Evolutionary conservation across 2,888 invertebrate genomes (phyloP).

Genomic region (Eucera pruinosa): DNA sequence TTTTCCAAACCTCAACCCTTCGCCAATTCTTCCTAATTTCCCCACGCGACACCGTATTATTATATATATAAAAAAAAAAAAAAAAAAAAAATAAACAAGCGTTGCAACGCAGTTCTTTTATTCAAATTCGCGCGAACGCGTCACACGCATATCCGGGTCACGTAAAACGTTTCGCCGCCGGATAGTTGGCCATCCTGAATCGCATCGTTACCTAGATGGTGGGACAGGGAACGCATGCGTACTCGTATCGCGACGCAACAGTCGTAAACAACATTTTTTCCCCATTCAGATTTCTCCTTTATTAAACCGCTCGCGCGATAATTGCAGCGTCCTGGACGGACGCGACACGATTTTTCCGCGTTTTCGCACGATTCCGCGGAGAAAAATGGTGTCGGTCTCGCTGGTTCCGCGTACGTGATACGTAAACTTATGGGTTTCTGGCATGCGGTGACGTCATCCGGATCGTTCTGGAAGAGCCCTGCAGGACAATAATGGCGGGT

Average conservation of each 20-base stretch:
- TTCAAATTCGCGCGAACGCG: constrained; percentile 27
- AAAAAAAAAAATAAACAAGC: neutral
- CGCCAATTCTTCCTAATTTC: no score
- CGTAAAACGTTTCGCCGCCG: neutral
- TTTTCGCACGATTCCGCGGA: constrained; percentile 57
- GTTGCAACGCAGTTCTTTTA: neutral
- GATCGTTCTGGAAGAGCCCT: constrained; percentile 80
- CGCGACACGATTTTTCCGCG: constrained; percentile 54
- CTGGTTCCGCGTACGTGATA: constrained; percentile 52
- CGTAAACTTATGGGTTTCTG: constrained; percentile 60
- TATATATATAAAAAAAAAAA: neutral
- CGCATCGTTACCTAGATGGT: constrained; percentile 39
- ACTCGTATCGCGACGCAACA: constrained; percentile 68
- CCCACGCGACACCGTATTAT: neutral
- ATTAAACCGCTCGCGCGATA: constrained; percentile 66
- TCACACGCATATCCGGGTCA: neutral
- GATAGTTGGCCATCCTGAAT: constrained; percentile 36
- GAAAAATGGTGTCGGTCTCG: constrained; percentile 54
- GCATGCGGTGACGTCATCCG: constrained; percentile 81
- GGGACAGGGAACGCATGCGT: constrained; percentile 71
- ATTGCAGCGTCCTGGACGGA: constrained; percentile 58
- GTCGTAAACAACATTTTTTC: constrained; percentile 79
- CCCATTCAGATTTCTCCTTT: constrained; percentile 60
- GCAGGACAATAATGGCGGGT: constrained; percentile 83
- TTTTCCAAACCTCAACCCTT: no score